Base-by-base conservation (phyloP, 23 tunicate species). In the Corella eumyota region DNA sequence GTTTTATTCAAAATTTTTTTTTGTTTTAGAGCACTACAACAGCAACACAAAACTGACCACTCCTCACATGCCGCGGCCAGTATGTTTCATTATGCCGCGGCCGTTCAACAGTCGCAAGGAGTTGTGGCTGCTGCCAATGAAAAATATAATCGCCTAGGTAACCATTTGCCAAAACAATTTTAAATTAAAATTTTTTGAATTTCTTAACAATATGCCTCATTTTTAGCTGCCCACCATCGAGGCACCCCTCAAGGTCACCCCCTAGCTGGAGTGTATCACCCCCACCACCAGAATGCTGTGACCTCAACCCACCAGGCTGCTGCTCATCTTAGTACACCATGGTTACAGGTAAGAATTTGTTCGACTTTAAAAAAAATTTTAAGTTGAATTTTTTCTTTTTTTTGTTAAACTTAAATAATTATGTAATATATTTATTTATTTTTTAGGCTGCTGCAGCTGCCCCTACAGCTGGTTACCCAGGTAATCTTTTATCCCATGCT, bases 51-150 rank as follows among this genome's bases (percentile, higher is more conserved):
- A 6, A 79, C 77, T 38, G 69, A 76, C 9, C 85, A 85, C 6
- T 32, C 58, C 6, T 22, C 53, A 0, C 92, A 82, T 58, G 35
- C 72, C 4, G 77, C 76, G 29, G 79, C 90, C n/a, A 69, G 83
- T 65, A 69, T 81, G 92, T 49, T 69, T 3, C 85, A 85, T 36
- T 84, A 84, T 57, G 80, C 92, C 1, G 93, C 93, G 0, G 85
- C 85, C 74, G 67, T 73, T 36, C 94, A 84, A 34, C 74, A 56
- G 28, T 50, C 70, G 6, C 71, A 64, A 33, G 76, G 67, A 6
- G 78, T 78, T 27, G 74, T 56, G 23, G 74, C 74, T 9, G 78
- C 71, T 25, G 80, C 80, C 3, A 75, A 58, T 33, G 95, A 85
- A 26, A 85, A 85, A 51, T 85, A 85, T 70, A 83, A 69, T 34